Conservation (phyloP, 2,888 invertebrate genomes). For the Agrenia bidenticulata region DNA sequence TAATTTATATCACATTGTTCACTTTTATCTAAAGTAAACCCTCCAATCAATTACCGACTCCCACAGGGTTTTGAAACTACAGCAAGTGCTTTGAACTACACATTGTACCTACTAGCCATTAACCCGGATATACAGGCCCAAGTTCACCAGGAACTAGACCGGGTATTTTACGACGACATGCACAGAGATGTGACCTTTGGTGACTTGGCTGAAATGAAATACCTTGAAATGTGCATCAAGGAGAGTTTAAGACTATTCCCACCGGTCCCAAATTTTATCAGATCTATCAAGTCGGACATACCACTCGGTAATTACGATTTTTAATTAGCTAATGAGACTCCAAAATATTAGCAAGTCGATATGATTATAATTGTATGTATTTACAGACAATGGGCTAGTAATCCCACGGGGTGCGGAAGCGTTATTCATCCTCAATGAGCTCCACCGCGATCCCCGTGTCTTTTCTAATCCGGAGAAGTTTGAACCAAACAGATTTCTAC, state of each 20-base stretch:
- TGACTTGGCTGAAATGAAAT: slow-evolving; percentile 11
- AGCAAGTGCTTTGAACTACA: slow-evolving; percentile 7
- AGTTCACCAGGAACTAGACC: slow-evolving; percentile 18
- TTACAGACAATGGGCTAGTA: slow-evolving; percentile 10
- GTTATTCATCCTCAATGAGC: slow-evolving; percentile 25
- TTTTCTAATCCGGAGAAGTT: slow-evolving; percentile 60
- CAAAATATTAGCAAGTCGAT: no score
- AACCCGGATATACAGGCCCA: slow-evolving; percentile 7
- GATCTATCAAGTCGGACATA: background rate
- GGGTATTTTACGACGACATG: background rate
- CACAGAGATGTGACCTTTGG: slow-evolving; percentile 1
- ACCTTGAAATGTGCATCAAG: slow-evolving; percentile 18
- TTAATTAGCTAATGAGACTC: no score
- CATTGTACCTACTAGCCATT: slow-evolving; percentile 8
- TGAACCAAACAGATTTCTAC: slow-evolving; percentile 60
- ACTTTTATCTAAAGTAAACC: no score
- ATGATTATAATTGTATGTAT: no score
- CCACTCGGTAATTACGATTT: slow-evolving; percentile 7
- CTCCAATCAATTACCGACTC: no score
- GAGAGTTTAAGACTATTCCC: slow-evolving; percentile 13
- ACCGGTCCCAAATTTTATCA: background rate
- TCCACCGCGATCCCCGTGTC: slow-evolving; percentile 58
- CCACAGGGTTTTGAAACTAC: slow-evolving; percentile 18
- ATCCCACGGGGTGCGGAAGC: slow-evolving; percentile 8
- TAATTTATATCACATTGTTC: no score